Percentiles rank a stretch among this genome's conserved stretches.
Conservation (phyloP, 2,797 vertebrate species). For the Pampus argenteus region DNA sequence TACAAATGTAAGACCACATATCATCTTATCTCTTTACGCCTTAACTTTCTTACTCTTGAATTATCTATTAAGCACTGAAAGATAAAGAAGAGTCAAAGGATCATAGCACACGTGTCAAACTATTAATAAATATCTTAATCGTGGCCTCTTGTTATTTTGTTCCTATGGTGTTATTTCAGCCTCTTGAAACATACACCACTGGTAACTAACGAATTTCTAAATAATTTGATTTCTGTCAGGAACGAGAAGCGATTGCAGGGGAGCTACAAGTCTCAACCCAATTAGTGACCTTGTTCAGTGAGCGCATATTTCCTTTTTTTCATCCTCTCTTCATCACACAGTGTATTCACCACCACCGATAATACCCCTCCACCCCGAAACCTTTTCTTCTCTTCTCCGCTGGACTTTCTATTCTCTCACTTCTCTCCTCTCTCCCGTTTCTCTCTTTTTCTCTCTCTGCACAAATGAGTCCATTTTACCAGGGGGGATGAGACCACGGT, state of each 20-base stretch:
- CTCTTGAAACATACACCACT: conserved; percentile 10
- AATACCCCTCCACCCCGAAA: conserved; percentile 36
- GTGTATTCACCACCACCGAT: conserved; percentile 52
- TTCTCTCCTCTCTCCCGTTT: conserved; percentile 37
- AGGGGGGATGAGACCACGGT: conserved; percentile 59
- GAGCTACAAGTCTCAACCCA: conserved; percentile 75
- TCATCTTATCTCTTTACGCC: neutral
- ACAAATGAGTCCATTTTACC: conserved; percentile 77
- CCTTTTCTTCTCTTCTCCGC: conserved; percentile 45
- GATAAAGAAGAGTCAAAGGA: neutral
- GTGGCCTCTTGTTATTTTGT: conserved; percentile 38
- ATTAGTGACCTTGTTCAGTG: conserved; percentile 78
- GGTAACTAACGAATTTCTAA: conserved; percentile 66
- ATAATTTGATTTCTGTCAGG: conserved; percentile 74
- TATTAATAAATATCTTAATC: conserved; percentile 6
- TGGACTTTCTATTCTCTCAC: conserved; percentile 54
- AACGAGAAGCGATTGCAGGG: conserved; percentile 52
- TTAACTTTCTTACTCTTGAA: neutral
- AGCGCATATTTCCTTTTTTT: conserved; percentile 53
- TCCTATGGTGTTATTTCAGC: conserved; percentile 16
- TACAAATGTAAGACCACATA: neutral
- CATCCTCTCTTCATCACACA: conserved; percentile 45
- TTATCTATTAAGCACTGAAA: neutral
- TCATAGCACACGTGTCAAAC: neutral
- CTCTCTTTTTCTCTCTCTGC: conserved; percentile 38